phyloP scores from a whole-genome alignment of 2,113 vertebrate species.

The Campylorhamphus procurvoides region DNA sequence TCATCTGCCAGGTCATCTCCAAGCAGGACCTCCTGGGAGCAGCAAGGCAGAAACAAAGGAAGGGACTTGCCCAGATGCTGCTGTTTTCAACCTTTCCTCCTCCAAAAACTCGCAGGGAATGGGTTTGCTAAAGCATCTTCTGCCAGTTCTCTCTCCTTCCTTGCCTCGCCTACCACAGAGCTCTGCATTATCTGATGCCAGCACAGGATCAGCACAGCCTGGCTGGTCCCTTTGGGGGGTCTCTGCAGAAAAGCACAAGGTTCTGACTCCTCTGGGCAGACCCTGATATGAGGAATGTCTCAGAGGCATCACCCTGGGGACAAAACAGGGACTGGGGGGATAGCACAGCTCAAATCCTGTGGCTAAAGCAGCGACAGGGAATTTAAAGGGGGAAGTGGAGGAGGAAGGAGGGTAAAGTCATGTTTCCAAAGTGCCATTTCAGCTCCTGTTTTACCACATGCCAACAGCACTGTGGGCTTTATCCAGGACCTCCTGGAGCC shows the following conservation, averaged over 20 bases:
- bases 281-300: neutral
- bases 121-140: neutral
- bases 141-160: neutral
- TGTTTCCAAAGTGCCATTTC: neutral
- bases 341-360: neutral
- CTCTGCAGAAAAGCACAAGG: neutral
- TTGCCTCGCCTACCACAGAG: constrained; percentile 1
- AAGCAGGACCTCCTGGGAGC: neutral
- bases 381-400: neutral
- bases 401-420: neutral
- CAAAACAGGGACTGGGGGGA: neutral
- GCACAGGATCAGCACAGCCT: neutral
- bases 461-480: neutral
- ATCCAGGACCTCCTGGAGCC: no score
- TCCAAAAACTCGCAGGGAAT: neutral
- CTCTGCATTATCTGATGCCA: neutral
- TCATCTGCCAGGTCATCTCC: neutral
- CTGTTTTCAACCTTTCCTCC: neutral
- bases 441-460: neutral
- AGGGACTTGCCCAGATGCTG: neutral
- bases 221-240: neutral
- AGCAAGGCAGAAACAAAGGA: neutral
- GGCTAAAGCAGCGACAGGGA: neutral
- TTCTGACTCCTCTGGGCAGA: neutral
- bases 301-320: neutral